Evolutionary conservation across 1,140 invertebrate species (phyloP).

Genomic region (Medauroidea extradentata): DNA sequence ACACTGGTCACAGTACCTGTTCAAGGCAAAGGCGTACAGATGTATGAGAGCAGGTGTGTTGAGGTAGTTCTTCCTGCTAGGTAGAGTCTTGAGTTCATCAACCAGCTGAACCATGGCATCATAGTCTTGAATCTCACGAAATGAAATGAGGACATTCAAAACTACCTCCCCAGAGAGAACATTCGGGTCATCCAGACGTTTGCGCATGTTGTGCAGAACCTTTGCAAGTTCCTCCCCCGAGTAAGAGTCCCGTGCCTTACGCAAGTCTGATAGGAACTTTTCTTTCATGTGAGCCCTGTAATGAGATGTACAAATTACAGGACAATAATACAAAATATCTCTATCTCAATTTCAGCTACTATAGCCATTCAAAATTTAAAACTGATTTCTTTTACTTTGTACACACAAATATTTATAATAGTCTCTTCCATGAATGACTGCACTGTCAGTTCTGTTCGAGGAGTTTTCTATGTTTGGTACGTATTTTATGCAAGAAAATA

Average conservation of each 20-base stretch:
- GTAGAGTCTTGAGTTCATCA: slow-evolving; percentile 90
- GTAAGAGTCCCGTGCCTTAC: slow-evolving; percentile 86
- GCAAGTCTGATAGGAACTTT: slow-evolving; percentile 91
- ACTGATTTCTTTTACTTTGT: too few species aligned
- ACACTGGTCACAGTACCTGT: too few species aligned
- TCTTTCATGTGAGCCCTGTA: slow-evolving; percentile 93
- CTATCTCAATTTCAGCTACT: too few species aligned
- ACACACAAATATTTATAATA: too few species aligned
- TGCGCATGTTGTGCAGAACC: slow-evolving; percentile 84
- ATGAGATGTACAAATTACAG: too few species aligned
- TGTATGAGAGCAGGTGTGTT: slow-evolving; percentile 87
- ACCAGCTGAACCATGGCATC: slow-evolving; percentile 97
- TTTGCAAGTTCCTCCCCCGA: slow-evolving; percentile 81
- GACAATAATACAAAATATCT: too few species aligned
- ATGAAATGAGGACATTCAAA: slow-evolving; percentile 86
- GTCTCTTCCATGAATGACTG: too few species aligned
- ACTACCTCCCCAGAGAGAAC: slow-evolving; percentile 93
- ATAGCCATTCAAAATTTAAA: too few species aligned
- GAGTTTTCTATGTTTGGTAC: too few species aligned
- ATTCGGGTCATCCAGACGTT: slow-evolving; percentile 93
- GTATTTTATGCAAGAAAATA: too few species aligned
- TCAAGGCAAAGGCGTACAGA: slow-evolving; percentile 95
- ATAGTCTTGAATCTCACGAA: slow-evolving; percentile 90
- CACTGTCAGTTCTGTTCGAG: too few species aligned
- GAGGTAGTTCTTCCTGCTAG: slow-evolving; percentile 84